Conservation (phyloP, 2,888 invertebrate genomes). For the Tridacna crocea region DNA sequence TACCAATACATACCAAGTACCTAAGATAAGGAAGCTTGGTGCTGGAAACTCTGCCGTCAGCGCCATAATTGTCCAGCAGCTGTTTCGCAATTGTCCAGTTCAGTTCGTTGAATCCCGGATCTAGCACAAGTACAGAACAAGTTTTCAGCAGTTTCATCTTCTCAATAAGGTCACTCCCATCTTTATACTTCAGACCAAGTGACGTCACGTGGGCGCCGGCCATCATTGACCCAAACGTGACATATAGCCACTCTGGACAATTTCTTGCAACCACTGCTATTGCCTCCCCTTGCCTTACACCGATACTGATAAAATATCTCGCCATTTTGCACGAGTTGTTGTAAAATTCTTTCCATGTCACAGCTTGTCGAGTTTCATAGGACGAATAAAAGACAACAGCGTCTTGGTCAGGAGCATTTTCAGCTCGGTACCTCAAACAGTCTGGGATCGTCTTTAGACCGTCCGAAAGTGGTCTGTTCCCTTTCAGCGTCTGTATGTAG, state of each 20-base stretch:
- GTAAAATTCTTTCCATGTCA: conserved; percentile 25
- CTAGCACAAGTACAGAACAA: conserved; percentile 34
- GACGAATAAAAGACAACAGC: conserved; percentile 16
- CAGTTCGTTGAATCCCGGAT: conserved; percentile 28
- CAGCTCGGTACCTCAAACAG: neutral
- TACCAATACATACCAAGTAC: conserved; percentile 14
- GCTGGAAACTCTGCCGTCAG: conserved; percentile 21
- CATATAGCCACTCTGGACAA: conserved; percentile 53
- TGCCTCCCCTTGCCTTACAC: conserved; percentile 30
- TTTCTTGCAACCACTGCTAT: conserved; percentile 28
- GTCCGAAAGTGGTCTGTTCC: no score
- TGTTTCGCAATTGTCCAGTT: conserved; percentile 35
- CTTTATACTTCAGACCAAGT: conserved; percentile 45
- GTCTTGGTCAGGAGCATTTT: neutral
- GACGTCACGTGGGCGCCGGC: conserved; percentile 33
- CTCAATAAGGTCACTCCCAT: conserved; percentile 50
- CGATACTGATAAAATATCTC: neutral
- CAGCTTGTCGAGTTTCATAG: neutral
- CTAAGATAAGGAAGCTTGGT: conserved; percentile 26
- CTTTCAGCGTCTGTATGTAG: no score
- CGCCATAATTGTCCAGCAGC: conserved; percentile 10
- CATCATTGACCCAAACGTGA: conserved; percentile 35
- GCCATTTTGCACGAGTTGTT: conserved; percentile 6
- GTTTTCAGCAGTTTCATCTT: conserved; percentile 38
- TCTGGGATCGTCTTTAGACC: conserved; percentile 3